Conservation (phyloP, 2,888 invertebrate species). For the Zaprionus lineosus region DNA sequence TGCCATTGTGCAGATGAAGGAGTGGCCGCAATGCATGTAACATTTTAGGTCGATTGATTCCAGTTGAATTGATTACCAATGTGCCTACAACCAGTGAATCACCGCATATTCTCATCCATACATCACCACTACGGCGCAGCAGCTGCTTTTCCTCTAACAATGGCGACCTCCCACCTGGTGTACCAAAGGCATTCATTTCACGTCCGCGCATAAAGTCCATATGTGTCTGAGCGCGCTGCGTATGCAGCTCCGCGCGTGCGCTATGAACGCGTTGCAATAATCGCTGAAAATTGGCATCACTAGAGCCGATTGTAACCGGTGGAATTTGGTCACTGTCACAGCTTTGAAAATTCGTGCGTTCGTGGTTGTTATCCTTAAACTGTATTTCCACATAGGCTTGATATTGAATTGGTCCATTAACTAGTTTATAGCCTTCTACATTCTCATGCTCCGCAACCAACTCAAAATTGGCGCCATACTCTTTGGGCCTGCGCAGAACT, state of each 20-base stretch:
- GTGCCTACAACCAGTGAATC: conserved; percentile 71
- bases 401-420: conserved; percentile 55
- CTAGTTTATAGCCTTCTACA: conserved; percentile 57
- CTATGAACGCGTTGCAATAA: conserved; percentile 61
- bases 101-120: conserved; percentile 72
- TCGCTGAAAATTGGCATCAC: conserved; percentile 44
- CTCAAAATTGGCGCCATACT: conserved; percentile 36
- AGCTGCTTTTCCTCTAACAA: conserved; percentile 78
- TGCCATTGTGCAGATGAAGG: conserved; percentile 13
- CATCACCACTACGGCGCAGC: conserved; percentile 75
- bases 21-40: conserved; percentile 44
- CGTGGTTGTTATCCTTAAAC: conserved; percentile 42
- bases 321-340: background rate
- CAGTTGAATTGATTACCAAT: conserved; percentile 67
- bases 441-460: conserved; percentile 62
- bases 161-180: conserved; percentile 62
- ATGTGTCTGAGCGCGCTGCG: conserved; percentile 69
- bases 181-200: conserved; percentile 64
- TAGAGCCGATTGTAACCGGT: background rate
- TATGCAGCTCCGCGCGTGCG: conserved; percentile 70
- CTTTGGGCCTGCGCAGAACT: conserved; percentile 54
- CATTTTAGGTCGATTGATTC: conserved; percentile 26
- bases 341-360: conserved; percentile 70
- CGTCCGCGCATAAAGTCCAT: conserved; percentile 58
- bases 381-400: conserved; percentile 66